phyloP scores from a whole-genome alignment of 2,888 invertebrate species.

The Augochlorella aurata region DNA sequence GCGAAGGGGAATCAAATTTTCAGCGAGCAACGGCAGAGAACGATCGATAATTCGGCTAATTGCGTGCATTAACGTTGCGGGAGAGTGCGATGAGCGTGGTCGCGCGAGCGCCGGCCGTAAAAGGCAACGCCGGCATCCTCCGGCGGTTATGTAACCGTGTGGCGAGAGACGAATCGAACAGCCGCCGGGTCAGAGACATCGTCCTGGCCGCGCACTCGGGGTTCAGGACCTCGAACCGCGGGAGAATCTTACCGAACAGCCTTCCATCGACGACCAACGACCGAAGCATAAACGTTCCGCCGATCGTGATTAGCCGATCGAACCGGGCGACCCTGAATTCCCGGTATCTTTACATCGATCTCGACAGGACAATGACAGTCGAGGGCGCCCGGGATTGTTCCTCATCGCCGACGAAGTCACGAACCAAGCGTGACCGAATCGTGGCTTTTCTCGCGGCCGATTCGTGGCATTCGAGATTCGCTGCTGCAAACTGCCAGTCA shows the following conservation, averaged over 20 bases:
- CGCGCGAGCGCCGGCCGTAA: conserved; percentile 42
- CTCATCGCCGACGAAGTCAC: conserved; percentile 38
- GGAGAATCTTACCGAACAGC: background rate
- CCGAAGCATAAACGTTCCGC: conserved; percentile 18
- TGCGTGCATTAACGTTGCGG: conserved; percentile 11
- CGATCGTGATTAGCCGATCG: conserved; percentile 55
- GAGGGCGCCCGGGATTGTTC: conserved; percentile 13
- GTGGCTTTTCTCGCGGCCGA: background rate
- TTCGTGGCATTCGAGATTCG: background rate
- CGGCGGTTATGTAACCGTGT: conserved; percentile 58
- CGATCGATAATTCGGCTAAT: conserved; percentile 36
- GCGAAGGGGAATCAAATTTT: background rate
- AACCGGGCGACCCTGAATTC: conserved; percentile 45
- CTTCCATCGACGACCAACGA: background rate
- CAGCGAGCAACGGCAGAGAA: background rate
- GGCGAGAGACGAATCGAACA: conserved; percentile 49
- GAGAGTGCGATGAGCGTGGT: background rate
- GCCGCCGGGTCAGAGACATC: conserved; percentile 52
- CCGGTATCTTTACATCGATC: conserved; percentile 28
- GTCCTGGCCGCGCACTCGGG: conserved; percentile 26
- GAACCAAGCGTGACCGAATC: conserved; percentile 34
- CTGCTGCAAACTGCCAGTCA: background rate
- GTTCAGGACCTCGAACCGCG: conserved; percentile 54
- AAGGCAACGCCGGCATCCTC: conserved; percentile 49
- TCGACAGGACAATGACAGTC: conserved; percentile 39